Base-by-base conservation (phyloP, 53 echinoderm and acorn worm genomes). In the Luidia sarsii region DNA sequence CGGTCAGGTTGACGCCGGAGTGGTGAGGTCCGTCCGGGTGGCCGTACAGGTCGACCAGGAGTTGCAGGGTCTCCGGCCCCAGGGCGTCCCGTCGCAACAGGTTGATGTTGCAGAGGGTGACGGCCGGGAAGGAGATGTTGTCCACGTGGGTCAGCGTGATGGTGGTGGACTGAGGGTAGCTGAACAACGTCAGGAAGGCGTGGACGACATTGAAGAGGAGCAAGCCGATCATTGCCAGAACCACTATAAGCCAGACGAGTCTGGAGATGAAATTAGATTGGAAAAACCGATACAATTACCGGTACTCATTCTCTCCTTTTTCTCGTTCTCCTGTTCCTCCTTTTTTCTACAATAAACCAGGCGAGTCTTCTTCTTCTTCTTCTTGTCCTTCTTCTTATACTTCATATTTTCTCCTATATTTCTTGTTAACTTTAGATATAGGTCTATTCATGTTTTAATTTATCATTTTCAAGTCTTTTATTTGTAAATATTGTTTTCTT, bases 41-140 rank as follows among this genome's bases (percentile, higher is more conserved):
- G 2, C 45, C 50, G 7, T 20, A 70, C 18, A 70, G 30, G 27
- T 27, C 7, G n/a, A 16, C 31, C 0, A 79, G 43, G 1, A 48
- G 11, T 7, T 45, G 18, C 1, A 48, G 19, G 10, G 38, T 20
- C 24, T 5, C 18, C 13, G 33, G 7, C 10, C 14, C 19, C 33
- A 60, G 19, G 15, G 41, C 33, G 0, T 50, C 50, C 2, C 19
- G 48, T 24, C 70, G 30, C 7, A 50, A 50, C 33, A 49, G n/a
- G 81, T 89, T 88, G 45, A 71, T 71, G 55, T 88, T 88, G 38
- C 89, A 88, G 3, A 88, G 16, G 9, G 89, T 88, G 14, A 88
- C 54, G 11, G 89, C 89, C 7, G 89, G 89, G 67, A 88, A 88
- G 36, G 11, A n/a, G 33, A 88, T 35, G 33, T 77, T 52, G 0